These are phyloP conservation scores for Panzeria rudis DNA, from an alignment of 2,888 invertebrate species.

Conservation along the genomic window DNA sequence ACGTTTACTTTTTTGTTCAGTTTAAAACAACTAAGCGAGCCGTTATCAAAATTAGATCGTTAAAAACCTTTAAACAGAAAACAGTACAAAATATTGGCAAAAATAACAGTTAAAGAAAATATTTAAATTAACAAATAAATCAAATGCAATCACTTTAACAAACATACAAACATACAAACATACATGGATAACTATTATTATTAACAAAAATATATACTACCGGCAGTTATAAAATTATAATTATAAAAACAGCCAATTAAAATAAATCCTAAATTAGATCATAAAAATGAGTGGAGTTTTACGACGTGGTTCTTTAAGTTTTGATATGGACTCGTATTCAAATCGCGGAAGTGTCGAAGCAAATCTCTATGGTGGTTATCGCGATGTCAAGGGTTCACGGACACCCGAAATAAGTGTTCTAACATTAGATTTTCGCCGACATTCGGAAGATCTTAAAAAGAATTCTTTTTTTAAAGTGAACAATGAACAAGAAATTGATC, in stretches of 20 bases:
- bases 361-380: slow-evolving; percentile 79
- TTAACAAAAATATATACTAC: not conserved
- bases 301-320: slow-evolving; percentile 80
- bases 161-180: not conserved
- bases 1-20: slow-evolving; percentile 42
- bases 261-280: not conserved
- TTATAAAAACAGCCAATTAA: not conserved
- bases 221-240: not conserved
- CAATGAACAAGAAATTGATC: not conserved
- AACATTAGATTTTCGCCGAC: slow-evolving; percentile 80
- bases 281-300: slow-evolving; percentile 80
- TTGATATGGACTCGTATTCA: slow-evolving; percentile 73
- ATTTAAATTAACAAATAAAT: slow-evolving; percentile 25
- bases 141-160: not conserved
- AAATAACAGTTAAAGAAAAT: slow-evolving; percentile 33
- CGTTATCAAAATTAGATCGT: slow-evolving; percentile 80
- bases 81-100: slow-evolving; percentile 70
- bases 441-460: slow-evolving; percentile 81
- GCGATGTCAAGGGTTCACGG: slow-evolving; percentile 77
- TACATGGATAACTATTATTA: not conserved
- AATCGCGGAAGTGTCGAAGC: slow-evolving; percentile 78
- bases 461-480: slow-evolving; percentile 47
- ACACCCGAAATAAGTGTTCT: slow-evolving; percentile 82
- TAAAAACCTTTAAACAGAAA: slow-evolving; percentile 71
- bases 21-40: slow-evolving; percentile 77